Evolutionary conservation across 2,888 invertebrate species (phyloP).

Genomic region (Slavum lentiscoides): DNA sequence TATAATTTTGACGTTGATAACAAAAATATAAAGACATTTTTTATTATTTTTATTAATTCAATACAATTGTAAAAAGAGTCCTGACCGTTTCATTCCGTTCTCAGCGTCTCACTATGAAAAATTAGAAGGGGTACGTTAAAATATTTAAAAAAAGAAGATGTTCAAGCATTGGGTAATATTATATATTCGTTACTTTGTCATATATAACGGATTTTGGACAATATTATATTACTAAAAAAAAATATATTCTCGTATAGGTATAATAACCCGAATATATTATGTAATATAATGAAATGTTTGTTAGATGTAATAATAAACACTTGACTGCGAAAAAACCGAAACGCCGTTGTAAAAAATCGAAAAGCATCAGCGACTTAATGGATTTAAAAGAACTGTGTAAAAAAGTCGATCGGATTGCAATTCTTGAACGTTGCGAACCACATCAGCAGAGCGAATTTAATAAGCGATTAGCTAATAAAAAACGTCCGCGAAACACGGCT

Average conservation of each 20-base stretch:
- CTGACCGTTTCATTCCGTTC: no score
- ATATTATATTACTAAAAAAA: no score
- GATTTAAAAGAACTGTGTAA: slow-evolving; percentile 47
- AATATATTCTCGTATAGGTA: not conserved
- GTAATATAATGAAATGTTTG: not conserved
- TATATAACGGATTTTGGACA: no score
- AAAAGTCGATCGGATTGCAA: slow-evolving; percentile 44
- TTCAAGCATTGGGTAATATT: no score
- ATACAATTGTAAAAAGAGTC: no score
- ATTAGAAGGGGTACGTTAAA: no score
- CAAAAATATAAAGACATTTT: no score
- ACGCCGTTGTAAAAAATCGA: slow-evolving; percentile 32
- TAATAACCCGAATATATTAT: not conserved
- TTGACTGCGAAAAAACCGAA: slow-evolving; percentile 16
- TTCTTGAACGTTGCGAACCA: slow-evolving; percentile 25
- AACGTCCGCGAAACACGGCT: not conserved
- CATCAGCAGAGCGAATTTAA: not conserved
- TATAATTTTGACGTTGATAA: no score
- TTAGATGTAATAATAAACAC: not conserved
- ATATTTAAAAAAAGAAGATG: no score
- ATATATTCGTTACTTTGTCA: no score
- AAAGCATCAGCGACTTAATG: slow-evolving; percentile 39
- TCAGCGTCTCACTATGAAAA: no score
- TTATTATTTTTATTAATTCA: no score
- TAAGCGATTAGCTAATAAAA: not conserved